phyloP scores from a whole-genome alignment of 2,797 vertebrate species.

The Meda fulgida region DNA sequence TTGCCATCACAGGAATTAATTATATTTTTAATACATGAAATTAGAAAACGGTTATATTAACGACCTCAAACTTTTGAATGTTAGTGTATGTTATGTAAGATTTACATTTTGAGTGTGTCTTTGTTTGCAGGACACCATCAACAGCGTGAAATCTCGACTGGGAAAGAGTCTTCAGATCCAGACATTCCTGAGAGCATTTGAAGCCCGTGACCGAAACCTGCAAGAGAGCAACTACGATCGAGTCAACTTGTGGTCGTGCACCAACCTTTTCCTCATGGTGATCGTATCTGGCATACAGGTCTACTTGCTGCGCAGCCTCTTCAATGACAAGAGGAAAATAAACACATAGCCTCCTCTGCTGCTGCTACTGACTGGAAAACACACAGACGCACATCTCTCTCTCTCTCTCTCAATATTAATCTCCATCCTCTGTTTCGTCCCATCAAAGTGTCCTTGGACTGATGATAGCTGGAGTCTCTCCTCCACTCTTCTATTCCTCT shows the following conservation, averaged over 20 bases:
- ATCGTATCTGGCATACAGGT: constrained; percentile 90
- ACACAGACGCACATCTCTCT: constrained; percentile 21
- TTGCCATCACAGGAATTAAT: not conserved
- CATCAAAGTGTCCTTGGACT: constrained; percentile 30
- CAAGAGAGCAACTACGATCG: constrained; percentile 96
- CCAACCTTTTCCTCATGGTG: constrained; percentile 89
- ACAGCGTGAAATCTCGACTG: constrained; percentile 92
- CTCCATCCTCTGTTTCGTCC: not conserved
- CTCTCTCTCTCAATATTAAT: not conserved
- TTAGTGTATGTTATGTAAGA: not conserved
- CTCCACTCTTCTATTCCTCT: constrained; percentile 20
- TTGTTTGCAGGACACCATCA: constrained; percentile 89
- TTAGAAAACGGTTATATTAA: not conserved
- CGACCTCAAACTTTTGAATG: no score
- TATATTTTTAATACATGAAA: not conserved
- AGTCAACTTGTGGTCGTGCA: constrained; percentile 93
- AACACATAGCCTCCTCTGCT: constrained; percentile 80
- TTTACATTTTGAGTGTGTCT: constrained; percentile 37
- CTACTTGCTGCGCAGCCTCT: constrained; percentile 92
- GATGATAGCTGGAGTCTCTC: not conserved
- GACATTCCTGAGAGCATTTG: constrained; percentile 91
- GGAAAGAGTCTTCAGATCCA: constrained; percentile 95
- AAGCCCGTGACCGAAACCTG: constrained; percentile 94
- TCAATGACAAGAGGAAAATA: constrained; percentile 92
- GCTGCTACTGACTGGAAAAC: constrained; percentile 10